Conservation (phyloP, 2,113 vertebrate species). For the Tenebrosternarchus preto region DNA sequence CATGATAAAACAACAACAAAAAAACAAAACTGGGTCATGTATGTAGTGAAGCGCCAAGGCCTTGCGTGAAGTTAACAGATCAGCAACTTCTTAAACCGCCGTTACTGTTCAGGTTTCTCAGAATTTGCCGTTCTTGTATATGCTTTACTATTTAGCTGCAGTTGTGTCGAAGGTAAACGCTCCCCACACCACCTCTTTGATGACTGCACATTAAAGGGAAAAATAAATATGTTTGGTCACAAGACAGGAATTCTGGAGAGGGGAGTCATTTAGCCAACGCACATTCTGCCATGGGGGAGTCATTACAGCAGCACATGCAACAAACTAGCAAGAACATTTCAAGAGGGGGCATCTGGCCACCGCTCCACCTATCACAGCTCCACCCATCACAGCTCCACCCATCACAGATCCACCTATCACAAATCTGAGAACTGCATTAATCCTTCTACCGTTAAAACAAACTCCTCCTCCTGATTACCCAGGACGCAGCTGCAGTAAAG, state of each 20-base stretch:
- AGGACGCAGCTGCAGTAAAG: not conserved
- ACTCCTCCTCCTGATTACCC: not conserved
- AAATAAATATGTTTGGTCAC: constrained; percentile 71
- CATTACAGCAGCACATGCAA: not conserved
- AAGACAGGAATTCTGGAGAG: constrained; percentile 57
- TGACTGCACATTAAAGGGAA: constrained; percentile 72
- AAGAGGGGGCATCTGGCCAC: not conserved
- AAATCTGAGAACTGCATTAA: not conserved
- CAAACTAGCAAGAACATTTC: not conserved
- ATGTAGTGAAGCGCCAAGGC: not conserved
- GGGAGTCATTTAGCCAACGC: constrained; percentile 56
- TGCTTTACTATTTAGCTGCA: constrained; percentile 68
- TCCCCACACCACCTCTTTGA: constrained; percentile 61
- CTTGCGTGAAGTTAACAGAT: not conserved
- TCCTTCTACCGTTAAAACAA: not conserved
- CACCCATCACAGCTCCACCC: not conserved
- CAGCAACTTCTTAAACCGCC: not conserved
- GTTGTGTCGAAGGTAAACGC: constrained; percentile 61
- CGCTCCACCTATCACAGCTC: not conserved
- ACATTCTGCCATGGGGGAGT: constrained; percentile 40
- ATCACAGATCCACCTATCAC: no score
- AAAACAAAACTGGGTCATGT: constrained; percentile 16
- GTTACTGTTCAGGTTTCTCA: not conserved
- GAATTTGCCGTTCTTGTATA: constrained; percentile 45
- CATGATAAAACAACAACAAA: not conserved